Evolutionary conservation across 2,113 vertebrate species (phyloP).

Genomic region (Motacilla tschutschensis): DNA sequence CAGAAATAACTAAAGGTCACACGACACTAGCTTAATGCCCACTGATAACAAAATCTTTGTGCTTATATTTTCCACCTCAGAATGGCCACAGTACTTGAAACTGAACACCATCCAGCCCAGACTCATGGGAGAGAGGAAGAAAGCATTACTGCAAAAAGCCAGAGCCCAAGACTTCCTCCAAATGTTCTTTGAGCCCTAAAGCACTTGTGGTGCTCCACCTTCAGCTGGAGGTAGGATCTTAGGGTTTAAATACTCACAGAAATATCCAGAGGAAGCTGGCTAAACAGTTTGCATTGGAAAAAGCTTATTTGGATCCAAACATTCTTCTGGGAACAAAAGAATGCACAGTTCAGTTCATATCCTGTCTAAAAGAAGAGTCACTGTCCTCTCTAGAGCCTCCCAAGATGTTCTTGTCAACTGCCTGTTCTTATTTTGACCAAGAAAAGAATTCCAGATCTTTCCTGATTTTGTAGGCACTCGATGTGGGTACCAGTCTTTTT

Average conservation of each 20-base stretch:
- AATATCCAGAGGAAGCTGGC: not conserved
- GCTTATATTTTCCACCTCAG: not conserved
- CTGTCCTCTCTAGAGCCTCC: not conserved
- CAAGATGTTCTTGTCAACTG: not conserved
- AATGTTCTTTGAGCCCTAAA: not conserved
- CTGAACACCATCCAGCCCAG: not conserved
- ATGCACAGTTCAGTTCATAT: not conserved
- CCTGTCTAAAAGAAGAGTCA: not conserved
- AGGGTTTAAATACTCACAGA: not conserved
- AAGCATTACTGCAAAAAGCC: not conserved
- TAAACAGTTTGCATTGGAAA: not conserved
- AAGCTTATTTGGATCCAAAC: not conserved
- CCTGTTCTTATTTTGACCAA: not conserved
- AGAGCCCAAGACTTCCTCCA: not conserved
- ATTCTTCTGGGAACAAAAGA: not conserved
- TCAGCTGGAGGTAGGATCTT: not conserved
- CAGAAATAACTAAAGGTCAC: not conserved
- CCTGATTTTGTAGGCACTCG: not conserved
- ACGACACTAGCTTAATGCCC: not conserved
- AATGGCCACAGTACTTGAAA: not conserved
- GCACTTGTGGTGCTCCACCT: not conserved
- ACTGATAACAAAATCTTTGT: not conserved
- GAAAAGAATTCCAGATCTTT: not conserved
- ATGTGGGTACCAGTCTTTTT: not conserved
- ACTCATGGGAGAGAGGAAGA: not conserved